Conservation (phyloP, 92 coral and sea anemone species). For the Porites evermanni region DNA sequence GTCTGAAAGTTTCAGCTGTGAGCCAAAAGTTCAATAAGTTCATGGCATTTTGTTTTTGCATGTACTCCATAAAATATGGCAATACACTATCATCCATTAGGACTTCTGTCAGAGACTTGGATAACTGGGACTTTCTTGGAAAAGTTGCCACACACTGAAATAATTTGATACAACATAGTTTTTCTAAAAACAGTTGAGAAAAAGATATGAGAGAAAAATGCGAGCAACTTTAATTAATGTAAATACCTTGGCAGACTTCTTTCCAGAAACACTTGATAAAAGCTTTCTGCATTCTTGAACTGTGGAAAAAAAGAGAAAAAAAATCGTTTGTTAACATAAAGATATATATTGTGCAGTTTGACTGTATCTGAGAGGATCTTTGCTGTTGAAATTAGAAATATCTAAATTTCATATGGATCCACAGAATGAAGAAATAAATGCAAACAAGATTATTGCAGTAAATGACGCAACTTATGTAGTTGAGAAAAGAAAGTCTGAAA, state of each 20-base stretch:
- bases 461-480: no score
- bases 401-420: no score
- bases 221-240: neutral
- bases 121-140: conserved; percentile 85
- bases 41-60: conserved; percentile 89
- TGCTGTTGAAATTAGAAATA: no score
- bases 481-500: no score
- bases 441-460: no score
- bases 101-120: conserved; percentile 82
- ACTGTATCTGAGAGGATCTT: no score
- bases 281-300: conserved; percentile 88
- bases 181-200: neutral
- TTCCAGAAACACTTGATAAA: conserved; percentile 74
- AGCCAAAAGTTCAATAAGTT: conserved; percentile 96
- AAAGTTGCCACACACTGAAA: conserved; percentile 96
- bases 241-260: conserved; percentile 80
- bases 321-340: no score
- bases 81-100: conserved; percentile 92
- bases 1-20: conserved; percentile 90
- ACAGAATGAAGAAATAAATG: no score
- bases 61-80: conserved; percentile 93
- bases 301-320: conserved; percentile 8
- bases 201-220: neutral
- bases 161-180: neutral
- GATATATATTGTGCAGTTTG: no score